phyloP scores from a whole-genome alignment of 1,140 invertebrate genomes.

The Lepidostoma basale region DNA sequence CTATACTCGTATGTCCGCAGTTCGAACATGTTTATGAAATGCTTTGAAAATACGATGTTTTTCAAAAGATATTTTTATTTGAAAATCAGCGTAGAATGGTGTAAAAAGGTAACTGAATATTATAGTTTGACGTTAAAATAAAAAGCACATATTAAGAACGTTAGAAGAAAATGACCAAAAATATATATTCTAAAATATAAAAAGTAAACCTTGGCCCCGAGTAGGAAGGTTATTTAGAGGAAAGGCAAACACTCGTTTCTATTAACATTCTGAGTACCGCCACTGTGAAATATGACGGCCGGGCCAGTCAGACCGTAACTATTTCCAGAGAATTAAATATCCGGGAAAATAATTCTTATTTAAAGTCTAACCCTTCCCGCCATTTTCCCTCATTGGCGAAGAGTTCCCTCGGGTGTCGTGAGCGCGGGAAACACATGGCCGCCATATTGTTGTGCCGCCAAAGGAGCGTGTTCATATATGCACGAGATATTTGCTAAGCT shows the following conservation, averaged over 20 bases:
- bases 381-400: background rate
- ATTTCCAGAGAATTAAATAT: slow-evolving; percentile 16
- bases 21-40: no score
- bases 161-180: no score
- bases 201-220: background rate
- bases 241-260: background rate
- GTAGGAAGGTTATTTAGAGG: no score
- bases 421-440: background rate
- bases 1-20: no score
- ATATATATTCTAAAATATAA: no score
- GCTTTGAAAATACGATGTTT: no score
- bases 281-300: background rate
- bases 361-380: slow-evolving; percentile 9
- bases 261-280: background rate
- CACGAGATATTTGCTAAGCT: no score
- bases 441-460: background rate
- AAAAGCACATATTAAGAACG: no score
- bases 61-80: no score
- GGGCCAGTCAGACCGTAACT: background rate
- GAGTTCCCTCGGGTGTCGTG: slow-evolving; percentile 9
- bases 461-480: background rate
- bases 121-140: no score
- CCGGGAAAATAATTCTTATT: slow-evolving; percentile 22
- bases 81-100: no score
- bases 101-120: no score